A percentile compares a stretch with the other conserved stretches of the same genome.
phyloP scores from a whole-genome alignment of 2,113 vertebrate genomes.

The Seriola quinqueradiata region DNA sequence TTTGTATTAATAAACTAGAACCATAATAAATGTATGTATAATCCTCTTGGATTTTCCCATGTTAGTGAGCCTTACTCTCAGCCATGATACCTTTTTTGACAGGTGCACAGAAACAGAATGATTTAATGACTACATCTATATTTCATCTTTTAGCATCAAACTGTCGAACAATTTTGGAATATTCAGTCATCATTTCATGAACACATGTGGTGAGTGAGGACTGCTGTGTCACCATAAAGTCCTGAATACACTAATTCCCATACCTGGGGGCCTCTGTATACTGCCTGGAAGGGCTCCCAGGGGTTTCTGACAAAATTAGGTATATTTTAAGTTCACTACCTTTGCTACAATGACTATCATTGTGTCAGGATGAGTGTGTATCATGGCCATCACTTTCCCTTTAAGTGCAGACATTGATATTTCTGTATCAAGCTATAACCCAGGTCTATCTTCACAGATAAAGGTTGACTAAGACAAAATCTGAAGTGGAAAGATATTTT shows the following conservation, averaged over 20 bases:
- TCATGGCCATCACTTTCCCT: background rate
- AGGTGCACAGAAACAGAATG: background rate
- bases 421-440: background rate
- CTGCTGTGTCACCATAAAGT: conserved; percentile 21
- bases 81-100: background rate
- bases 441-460: background rate
- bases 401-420: background rate
- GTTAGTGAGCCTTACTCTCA: background rate
- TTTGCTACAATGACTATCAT: background rate
- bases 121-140: background rate
- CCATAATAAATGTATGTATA: background rate
- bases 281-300: conserved; percentile 29
- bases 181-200: background rate
- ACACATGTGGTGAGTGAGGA: background rate
- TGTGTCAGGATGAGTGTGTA: background rate
- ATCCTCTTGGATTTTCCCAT: background rate
- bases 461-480: background rate
- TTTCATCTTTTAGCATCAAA: background rate
- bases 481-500: background rate
- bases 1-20: background rate
- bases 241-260: conserved; percentile 1
- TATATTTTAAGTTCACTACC: background rate
- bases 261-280: conserved; percentile 30
- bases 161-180: background rate
- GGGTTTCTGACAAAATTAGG: background rate